These are phyloP conservation scores for Semicossyphus pulcher DNA, from an alignment of 2,113 vertebrate species.

Conservation along the genomic window DNA sequence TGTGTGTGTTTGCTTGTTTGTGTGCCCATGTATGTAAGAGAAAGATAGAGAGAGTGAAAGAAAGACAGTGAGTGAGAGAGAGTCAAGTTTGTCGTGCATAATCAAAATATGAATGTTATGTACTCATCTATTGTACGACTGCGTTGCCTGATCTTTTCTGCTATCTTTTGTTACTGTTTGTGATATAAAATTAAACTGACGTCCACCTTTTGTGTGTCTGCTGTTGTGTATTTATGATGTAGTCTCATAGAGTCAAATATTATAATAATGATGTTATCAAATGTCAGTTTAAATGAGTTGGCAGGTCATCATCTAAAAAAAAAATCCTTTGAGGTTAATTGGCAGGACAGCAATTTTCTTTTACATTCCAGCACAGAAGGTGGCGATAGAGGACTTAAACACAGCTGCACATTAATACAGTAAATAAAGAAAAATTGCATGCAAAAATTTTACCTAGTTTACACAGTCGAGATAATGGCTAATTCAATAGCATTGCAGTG, in stretches of 20 bases:
- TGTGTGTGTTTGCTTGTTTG: conserved; percentile 8
- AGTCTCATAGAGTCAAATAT: too few species aligned
- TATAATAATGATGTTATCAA: too few species aligned
- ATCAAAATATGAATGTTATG: conserved; percentile 70
- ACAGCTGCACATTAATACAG: accelerated
- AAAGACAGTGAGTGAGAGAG: neutral
- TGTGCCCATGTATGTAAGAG: neutral
- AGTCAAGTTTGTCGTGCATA: conserved; percentile 36
- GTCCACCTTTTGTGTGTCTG: conserved; percentile 53
- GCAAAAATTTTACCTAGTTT: too few species aligned
- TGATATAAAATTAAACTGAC: conserved; percentile 73
- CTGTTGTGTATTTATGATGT: conserved; percentile 7
- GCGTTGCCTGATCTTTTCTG: conserved; percentile 68
- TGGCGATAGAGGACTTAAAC: conserved; percentile 22
- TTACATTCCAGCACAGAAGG: conserved; percentile 15
- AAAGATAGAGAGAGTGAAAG: neutral
- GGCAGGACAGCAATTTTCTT: too few species aligned
- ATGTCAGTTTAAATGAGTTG: too few species aligned
- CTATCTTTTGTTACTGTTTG: conserved; percentile 80
- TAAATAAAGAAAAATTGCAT: too few species aligned
- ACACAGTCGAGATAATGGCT: too few species aligned
- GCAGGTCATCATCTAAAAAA: too few species aligned
- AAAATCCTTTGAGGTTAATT: too few species aligned
- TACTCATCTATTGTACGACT: conserved; percentile 55
- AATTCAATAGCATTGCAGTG: too few species aligned